Evolutionary conservation across 2,113 vertebrate genomes (phyloP).

Genomic region (Delphinapterus leucas): DNA sequence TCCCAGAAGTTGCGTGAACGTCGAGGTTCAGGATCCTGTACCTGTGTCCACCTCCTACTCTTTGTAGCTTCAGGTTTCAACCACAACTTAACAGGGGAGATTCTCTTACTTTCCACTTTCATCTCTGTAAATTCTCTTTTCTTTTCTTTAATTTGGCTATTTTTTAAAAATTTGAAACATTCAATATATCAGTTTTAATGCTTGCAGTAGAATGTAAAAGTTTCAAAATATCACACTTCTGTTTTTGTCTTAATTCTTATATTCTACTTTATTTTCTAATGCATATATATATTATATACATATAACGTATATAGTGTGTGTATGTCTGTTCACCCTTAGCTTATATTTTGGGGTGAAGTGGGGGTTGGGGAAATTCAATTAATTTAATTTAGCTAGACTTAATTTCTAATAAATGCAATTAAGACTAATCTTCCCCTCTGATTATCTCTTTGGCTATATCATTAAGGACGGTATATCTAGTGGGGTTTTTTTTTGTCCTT

Average conservation of each 20-base stretch:
- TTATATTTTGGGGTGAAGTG: not conserved
- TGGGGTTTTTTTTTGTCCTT: not conserved
- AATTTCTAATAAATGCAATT: not conserved
- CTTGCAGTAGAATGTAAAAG: not conserved
- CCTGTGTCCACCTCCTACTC: not conserved
- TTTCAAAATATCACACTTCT: not conserved
- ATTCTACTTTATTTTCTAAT: not conserved
- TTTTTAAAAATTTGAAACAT: not conserved
- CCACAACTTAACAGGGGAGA: not conserved
- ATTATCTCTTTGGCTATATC: not conserved
- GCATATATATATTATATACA: too few species aligned
- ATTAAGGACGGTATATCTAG: not conserved
- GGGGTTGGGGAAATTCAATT: not conserved
- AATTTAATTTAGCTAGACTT: not conserved
- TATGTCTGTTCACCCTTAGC: not conserved
- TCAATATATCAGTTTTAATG: not conserved
- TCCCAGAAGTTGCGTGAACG: fast-evolving
- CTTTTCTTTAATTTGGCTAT: not conserved
- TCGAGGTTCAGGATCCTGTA: not conserved
- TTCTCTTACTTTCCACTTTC: not conserved
- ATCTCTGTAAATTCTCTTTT: not conserved
- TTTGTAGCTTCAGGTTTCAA: not conserved
- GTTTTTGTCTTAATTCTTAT: not conserved
- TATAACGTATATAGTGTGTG: too few species aligned
- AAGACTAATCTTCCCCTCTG: not conserved